These are phyloP conservation scores for Abrostola tripartita DNA, from an alignment of 2,888 invertebrate genomes.

Conservation along the genomic window DNA sequence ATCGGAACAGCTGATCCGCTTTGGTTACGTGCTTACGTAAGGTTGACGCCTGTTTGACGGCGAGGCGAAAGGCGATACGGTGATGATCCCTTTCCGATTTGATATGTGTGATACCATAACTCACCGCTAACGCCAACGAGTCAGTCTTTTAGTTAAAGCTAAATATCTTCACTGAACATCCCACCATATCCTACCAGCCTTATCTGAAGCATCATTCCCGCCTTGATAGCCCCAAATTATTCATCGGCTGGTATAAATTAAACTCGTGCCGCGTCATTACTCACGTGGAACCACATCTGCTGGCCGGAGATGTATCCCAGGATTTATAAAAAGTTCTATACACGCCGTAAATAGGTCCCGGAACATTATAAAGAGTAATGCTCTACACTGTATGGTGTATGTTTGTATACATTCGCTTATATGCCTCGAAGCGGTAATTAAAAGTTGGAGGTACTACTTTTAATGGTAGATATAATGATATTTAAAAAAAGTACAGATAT, in stretches of 20 bases:
- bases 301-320: constrained; percentile 57
- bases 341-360: background rate
- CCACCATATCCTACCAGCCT: background rate
- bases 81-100: too few relatives aligned
- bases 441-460: too few relatives aligned
- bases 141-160: background rate
- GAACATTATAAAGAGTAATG: background rate
- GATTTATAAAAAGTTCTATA: constrained; percentile 50
- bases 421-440: too few relatives aligned
- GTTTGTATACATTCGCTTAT: too few relatives aligned
- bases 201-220: constrained; percentile 27
- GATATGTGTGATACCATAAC: too few relatives aligned
- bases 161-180: background rate
- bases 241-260: constrained; percentile 72
- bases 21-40: too few relatives aligned
- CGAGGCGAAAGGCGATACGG: too few relatives aligned
- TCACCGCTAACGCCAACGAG: too few relatives aligned
- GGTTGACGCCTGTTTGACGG: too few relatives aligned
- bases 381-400: background rate
- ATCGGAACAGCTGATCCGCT: too few relatives aligned
- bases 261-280: constrained; percentile 64
- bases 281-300: constrained; percentile 66
- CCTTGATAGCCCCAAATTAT: constrained; percentile 69
- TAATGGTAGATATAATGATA: too few relatives aligned
- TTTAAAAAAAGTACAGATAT: too few relatives aligned